phyloP scores from a whole-genome alignment of 2,113 vertebrate species.

The Saccopteryx leptura region DNA sequence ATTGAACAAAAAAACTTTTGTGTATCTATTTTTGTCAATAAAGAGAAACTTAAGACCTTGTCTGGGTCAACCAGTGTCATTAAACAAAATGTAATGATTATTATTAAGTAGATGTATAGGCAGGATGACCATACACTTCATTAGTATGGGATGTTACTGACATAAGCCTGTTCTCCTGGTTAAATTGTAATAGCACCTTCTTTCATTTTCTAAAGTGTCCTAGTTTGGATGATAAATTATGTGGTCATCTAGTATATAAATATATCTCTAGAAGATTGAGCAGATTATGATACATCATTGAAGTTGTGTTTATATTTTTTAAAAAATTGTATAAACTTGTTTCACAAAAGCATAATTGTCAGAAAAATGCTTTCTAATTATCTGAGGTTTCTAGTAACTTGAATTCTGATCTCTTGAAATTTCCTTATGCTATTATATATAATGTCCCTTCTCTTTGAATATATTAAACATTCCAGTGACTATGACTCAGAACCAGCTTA shows the following conservation, averaged over 20 bases:
- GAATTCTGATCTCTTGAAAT: not conserved
- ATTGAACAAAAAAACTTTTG: not conserved
- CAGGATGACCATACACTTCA: not conserved
- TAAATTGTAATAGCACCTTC: not conserved
- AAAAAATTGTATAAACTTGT: not conserved
- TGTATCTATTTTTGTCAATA: conserved; percentile 12
- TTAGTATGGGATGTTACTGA: not conserved
- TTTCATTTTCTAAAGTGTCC: not conserved
- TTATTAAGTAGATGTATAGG: not conserved
- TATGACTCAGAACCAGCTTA: not conserved
- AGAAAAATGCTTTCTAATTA: conserved; percentile 25
- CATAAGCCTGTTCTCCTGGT: not conserved
- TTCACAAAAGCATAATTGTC: not conserved
- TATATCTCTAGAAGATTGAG: not conserved
- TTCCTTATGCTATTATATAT: not conserved
- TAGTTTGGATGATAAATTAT: not conserved
- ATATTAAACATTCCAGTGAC: not conserved
- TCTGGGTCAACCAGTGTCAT: not conserved
- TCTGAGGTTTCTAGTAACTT: not conserved
- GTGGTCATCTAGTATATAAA: not conserved
- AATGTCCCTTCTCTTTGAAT: not conserved
- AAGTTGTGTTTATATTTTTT: not conserved
- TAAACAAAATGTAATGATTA: not conserved
- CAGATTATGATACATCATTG: not conserved
- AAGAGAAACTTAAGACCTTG: conserved; percentile 30